These are phyloP conservation scores for Amphilophus citrinellus DNA, from an alignment of 2,113 vertebrate genomes.

Conservation along the genomic window DNA sequence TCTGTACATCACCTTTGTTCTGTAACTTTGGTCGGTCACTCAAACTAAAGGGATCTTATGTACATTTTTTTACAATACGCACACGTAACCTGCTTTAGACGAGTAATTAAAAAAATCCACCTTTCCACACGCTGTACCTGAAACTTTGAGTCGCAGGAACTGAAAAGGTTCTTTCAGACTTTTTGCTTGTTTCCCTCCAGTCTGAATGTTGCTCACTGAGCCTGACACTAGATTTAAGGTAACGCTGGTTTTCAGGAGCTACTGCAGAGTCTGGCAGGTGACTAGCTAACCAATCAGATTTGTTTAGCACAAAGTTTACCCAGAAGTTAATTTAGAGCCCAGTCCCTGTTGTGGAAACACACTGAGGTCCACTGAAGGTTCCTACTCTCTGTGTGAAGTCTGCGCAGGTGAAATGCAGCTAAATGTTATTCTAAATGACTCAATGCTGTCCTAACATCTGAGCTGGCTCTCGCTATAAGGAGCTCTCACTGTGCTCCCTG, in stretches of 20 bases:
- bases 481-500: background rate
- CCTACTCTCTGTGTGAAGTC: background rate
- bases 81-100: background rate
- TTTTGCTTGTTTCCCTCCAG: background rate
- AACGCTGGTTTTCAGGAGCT: too few species aligned
- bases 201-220: too few species aligned
- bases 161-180: background rate
- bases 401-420: background rate
- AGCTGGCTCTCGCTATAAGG: too few species aligned
- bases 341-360: background rate
- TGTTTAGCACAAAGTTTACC: background rate
- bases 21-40: constrained; percentile 8
- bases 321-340: background rate
- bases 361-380: background rate
- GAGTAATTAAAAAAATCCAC: background rate
- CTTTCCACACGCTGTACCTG: background rate
- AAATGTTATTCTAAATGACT: background rate
- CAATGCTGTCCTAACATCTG: too few species aligned
- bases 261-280: too few species aligned
- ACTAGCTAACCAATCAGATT: background rate
- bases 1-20: background rate
- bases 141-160: background rate
- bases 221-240: background rate
- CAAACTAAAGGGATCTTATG: background rate
- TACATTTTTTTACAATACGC: background rate